These are phyloP conservation scores for Naso thynnoides DNA, from an alignment of 2,797 vertebrate species.

Conservation along the genomic window DNA sequence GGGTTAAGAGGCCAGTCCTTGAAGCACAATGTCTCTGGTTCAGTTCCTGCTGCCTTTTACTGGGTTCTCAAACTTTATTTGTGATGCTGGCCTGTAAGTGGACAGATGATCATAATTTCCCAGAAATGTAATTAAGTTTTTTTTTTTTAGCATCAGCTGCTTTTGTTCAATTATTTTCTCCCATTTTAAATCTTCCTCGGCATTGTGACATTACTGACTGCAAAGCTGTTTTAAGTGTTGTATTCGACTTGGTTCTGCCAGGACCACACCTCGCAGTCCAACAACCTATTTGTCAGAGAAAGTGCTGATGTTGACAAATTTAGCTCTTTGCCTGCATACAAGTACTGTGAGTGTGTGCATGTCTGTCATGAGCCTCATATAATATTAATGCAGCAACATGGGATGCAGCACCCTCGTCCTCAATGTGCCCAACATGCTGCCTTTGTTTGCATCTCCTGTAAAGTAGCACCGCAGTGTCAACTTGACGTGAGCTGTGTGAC, in stretches of 20 bases:
- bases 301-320: slow-evolving; percentile 51
- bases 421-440: slow-evolving; percentile 16
- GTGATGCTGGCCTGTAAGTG: background rate
- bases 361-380: slow-evolving; percentile 31
- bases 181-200: background rate
- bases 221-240: slow-evolving; percentile 15
- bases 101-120: background rate
- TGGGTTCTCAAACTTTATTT: background rate
- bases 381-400: slow-evolving; percentile 64
- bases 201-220: background rate
- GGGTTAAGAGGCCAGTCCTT: background rate
- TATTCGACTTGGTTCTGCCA: background rate
- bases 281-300: slow-evolving; percentile 41
- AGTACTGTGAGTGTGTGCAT: slow-evolving; percentile 14
- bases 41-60: background rate
- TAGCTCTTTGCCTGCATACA: slow-evolving; percentile 12
- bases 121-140: background rate
- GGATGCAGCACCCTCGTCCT: slow-evolving; percentile 32
- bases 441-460: slow-evolving; percentile 37
- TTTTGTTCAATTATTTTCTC: background rate
- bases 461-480: slow-evolving; percentile 48
- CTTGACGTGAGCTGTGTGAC: slow-evolving; percentile 48
- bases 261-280: slow-evolving; percentile 31
- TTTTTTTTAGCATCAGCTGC: background rate
- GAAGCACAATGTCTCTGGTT: background rate